phyloP scores from a whole-genome alignment of 2,797 vertebrate genomes.

The Hozukius guyotensis region DNA sequence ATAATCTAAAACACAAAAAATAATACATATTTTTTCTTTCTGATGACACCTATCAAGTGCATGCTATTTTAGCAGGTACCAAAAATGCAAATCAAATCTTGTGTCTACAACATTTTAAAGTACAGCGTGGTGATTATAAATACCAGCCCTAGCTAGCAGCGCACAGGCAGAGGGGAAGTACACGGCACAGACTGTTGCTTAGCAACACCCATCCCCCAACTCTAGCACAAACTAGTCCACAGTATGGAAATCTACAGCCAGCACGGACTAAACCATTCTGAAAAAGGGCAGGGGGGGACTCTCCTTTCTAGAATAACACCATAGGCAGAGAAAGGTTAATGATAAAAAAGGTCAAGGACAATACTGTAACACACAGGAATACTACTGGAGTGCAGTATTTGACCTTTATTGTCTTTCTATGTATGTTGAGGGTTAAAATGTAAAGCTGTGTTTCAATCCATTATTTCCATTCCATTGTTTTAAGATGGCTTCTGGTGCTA shows the following conservation, averaged over 20 bases:
- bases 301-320: slow-evolving; percentile 22
- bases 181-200: slow-evolving; percentile 69
- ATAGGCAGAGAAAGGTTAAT: slow-evolving; percentile 19
- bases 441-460: background rate
- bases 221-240: slow-evolving; percentile 76
- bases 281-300: slow-evolving; percentile 34
- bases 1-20: background rate
- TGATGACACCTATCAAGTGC: background rate
- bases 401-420: background rate
- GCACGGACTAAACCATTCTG: slow-evolving; percentile 77
- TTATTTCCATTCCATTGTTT: background rate
- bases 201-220: slow-evolving; percentile 80
- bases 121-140: slow-evolving; percentile 30
- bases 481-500: background rate
- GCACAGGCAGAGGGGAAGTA: slow-evolving; percentile 65
- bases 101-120: slow-evolving; percentile 3
- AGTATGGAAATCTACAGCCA: slow-evolving; percentile 81
- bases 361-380: background rate
- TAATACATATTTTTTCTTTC: background rate
- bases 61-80: background rate
- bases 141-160: slow-evolving; percentile 67
- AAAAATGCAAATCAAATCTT: background rate
- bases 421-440: background rate
- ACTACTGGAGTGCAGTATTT: background rate
- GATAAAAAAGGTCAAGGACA: slow-evolving; percentile 24